Evolutionary conservation across 2,113 vertebrate species (phyloP), one percentile per base, ranked within the genome.

Genomic region (Grallaria varia): DNA sequence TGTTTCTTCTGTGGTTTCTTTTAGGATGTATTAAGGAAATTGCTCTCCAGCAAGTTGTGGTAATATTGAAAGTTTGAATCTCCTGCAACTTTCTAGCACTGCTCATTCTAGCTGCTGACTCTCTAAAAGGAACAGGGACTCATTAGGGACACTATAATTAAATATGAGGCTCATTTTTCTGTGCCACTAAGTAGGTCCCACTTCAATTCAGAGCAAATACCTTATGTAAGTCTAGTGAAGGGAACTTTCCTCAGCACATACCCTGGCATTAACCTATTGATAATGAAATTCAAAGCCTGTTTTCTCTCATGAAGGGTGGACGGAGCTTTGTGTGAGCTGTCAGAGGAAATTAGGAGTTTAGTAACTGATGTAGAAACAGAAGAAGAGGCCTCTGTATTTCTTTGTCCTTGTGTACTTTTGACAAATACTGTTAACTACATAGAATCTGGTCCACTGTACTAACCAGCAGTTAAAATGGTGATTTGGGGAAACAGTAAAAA

Each of bases 131-230:
- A 92, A 17, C 13, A 16, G n/a, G 67, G 30, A 69, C 72, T 94
- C 88, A 75, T 78, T 88, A 93, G 76, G 83, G 88, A 64, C 39
- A 33, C 72, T 90, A 78, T 90, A 94, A 96, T 92, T 93, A 95
- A 94, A 92, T 72, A 49, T 0, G 1, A 71, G 81, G 11, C 72
- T 67, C 27, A 14, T 81, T 91, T 94, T 94, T 91, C 82, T 94
- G n/a, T 88, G 79, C 47, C 64, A 59, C 63, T 86, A 88, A 93
- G 75, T 94, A 94, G 72, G 85, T 93, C 68, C 39, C 68, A 30
- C 85, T 93, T 93, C 68, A 91, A 22, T 94, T 91, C 85, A 83
- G 72, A 90, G 53, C 92, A 86, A 71, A 58, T 92, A 60, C 28
- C 37, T 95, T 92, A 91, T 25, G 7, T 91, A 91, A 90, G 68